A percentile compares a stretch with the other conserved stretches of the same genome.
Conservation (phyloP, 2,113 vertebrate species). For the Phoxinus phoxinus region DNA sequence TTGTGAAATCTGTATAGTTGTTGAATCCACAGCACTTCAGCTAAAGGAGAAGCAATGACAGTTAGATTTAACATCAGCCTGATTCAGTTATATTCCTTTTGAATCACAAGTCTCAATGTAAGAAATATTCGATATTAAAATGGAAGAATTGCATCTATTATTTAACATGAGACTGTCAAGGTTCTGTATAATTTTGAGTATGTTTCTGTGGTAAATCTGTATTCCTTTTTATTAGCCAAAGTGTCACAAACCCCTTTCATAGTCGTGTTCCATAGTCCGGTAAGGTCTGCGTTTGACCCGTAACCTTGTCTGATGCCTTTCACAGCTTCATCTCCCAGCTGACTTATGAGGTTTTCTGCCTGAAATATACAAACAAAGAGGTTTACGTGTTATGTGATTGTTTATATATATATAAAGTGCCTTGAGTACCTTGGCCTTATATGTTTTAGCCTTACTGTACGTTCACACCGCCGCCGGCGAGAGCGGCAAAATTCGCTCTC, state of each 20-base stretch:
- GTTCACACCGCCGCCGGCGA: too few species aligned
- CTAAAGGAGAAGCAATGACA: slow-evolving; percentile 55
- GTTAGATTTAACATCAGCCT: slow-evolving; percentile 4
- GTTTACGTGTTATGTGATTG: too few species aligned
- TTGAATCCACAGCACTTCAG: slow-evolving; percentile 80
- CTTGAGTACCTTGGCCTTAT: too few species aligned
- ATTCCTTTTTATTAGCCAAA: not conserved
- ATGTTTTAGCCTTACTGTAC: too few species aligned
- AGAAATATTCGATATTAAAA: not conserved
- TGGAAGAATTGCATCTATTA: not conserved
- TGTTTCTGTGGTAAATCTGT: not conserved
- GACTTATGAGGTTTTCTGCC: slow-evolving; percentile 68
- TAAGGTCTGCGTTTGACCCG: slow-evolving; percentile 67
- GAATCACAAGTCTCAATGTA: not conserved
- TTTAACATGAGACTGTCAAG: not conserved
- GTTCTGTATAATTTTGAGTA: not conserved
- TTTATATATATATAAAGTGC: too few species aligned
- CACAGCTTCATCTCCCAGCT: slow-evolving; percentile 64
- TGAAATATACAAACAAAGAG: slow-evolving; percentile 58
- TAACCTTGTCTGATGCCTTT: slow-evolving; percentile 70
- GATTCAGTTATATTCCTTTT: not conserved
- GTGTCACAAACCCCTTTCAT: slow-evolving; percentile 73
- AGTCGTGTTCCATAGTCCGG: slow-evolving; percentile 74
- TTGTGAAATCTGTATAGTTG: slow-evolving; percentile 73
- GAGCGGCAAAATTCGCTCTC: too few species aligned